Percentiles rank a stretch among this genome's conserved stretches.
Evolutionary conservation across 2,888 invertebrate genomes (phyloP).

Genomic region (Trissolcus brochymenae): DNA sequence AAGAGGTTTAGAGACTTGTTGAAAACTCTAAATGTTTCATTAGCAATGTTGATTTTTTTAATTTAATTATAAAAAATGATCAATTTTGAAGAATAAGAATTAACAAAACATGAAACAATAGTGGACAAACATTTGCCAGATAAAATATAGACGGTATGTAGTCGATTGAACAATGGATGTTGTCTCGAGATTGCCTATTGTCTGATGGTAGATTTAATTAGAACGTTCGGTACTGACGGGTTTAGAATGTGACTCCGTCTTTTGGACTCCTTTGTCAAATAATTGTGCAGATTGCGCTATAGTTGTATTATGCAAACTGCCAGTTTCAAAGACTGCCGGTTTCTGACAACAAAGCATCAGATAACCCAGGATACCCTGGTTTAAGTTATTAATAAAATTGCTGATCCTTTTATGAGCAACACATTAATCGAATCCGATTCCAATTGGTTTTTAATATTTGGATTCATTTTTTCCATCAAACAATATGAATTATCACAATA

Average conservation of each 20-base stretch:
- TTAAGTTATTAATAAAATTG: slow-evolving; percentile 38
- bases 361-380: slow-evolving; percentile 21
- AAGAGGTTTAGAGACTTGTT: neutral
- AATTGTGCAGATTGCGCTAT: slow-evolving; percentile 41
- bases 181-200: slow-evolving; percentile 48
- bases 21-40: neutral
- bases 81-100: neutral
- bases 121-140: neutral
- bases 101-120: neutral
- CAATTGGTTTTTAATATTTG: too few relatives aligned
- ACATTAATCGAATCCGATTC: neutral
- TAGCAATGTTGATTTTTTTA: neutral
- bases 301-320: slow-evolving; percentile 55
- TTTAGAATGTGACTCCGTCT: slow-evolving; percentile 48
- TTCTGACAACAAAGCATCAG: slow-evolving; percentile 50
- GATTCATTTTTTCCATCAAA: too few relatives aligned
- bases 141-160: slow-evolving; percentile 8
- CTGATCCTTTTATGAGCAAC: neutral
- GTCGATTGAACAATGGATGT: slow-evolving; percentile 41
- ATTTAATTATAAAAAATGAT: neutral
- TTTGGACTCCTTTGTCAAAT: slow-evolving; percentile 53
- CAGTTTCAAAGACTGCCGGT: slow-evolving; percentile 52
- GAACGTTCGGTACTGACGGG: slow-evolving; percentile 48
- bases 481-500: too few relatives aligned
- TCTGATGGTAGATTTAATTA: slow-evolving; percentile 51